Base-by-base conservation (phyloP, 2,113 vertebrate genomes). In the Rhynchomys soricoides region DNA sequence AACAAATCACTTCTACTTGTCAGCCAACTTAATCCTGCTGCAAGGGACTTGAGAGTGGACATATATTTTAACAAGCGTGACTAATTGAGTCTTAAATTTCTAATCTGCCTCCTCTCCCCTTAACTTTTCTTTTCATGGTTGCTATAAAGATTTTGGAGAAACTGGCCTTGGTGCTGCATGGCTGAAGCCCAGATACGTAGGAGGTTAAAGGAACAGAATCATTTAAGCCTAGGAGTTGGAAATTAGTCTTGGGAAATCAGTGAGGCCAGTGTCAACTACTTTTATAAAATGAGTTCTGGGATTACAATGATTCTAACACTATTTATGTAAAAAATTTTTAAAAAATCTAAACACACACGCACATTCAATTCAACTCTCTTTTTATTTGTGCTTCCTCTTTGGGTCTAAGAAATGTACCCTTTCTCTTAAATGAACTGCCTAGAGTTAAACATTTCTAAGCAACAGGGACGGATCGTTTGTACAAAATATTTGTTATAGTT, bases 41-140 rank as follows among this genome's bases (percentile, higher is more conserved):
- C 82, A 96, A 91, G 68, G 70, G 64, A 74, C 85, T 95, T 86
- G 52, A 92, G 74, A 95, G 64, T 90, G 59, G 79, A 94, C 89
- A 89, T 75, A 57, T 93, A 94, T 96, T 96, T 97, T 94, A 97
- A 96, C 59, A 92, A 97, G 78, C 71, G 21, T 87, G 79, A 75
- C 83, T 90, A 97, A 97, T 55, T 90, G 92, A 97, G 93, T 94
- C 90, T 79, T 93, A 95, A 93, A 86, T 94, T 78, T 92, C 70
- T 91, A 95, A 90, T 92, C 89, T 71, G 66, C 55, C 13, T 93
- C 71, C 21, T 89, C 83, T 16, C 37, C 45, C 48, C 74, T 89
- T 68, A 88, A 87, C 40, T 92, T 68, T 94, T 89, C 26, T 82
- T 95, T 83, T 86, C n/a, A 71, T 19, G 57, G 96, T 50, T 95